phyloP scores from a whole-genome alignment of 2,113 vertebrate genomes.

The Hippocampus guttulatus region DNA sequence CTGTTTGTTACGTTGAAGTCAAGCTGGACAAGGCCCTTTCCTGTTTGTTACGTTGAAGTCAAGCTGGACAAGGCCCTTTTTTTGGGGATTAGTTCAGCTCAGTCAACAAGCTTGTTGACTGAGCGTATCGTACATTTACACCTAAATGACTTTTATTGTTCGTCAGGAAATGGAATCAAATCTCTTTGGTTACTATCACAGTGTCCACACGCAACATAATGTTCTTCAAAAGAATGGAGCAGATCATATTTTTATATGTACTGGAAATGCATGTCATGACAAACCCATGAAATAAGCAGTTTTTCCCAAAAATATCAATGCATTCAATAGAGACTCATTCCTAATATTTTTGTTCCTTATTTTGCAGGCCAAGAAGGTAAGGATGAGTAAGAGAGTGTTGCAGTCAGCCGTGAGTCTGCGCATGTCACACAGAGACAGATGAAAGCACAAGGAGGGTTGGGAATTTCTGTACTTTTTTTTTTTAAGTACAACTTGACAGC shows the following conservation, averaged over 20 bases:
- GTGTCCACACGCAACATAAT: slow-evolving; percentile 20
- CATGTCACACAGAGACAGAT: too few relatives aligned
- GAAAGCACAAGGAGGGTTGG: too few relatives aligned
- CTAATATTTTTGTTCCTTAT: too few relatives aligned
- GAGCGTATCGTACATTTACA: slow-evolving; percentile 12
- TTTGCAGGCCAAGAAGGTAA: too few relatives aligned
- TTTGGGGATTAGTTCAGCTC: too few relatives aligned
- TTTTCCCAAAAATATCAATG: too few relatives aligned
- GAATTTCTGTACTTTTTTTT: too few relatives aligned
- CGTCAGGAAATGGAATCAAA: slow-evolving; percentile 1
- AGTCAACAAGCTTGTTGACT: too few relatives aligned
- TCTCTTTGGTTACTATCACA: slow-evolving; percentile 23
- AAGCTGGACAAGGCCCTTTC: not conserved
- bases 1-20: not conserved
- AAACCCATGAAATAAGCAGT: not conserved
- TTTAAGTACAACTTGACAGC: too few relatives aligned
- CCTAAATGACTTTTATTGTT: slow-evolving; percentile 22
- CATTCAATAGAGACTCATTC: too few relatives aligned
- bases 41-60: not conserved
- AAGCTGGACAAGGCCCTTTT: not conserved
- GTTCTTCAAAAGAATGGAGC: not conserved
- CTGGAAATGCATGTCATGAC: not conserved
- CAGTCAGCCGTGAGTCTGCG: too few relatives aligned
- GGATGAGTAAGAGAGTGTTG: too few relatives aligned
- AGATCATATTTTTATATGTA: not conserved